phyloP scores from a whole-genome alignment of 2,888 invertebrate species.

The Hoplodrina blanda region DNA sequence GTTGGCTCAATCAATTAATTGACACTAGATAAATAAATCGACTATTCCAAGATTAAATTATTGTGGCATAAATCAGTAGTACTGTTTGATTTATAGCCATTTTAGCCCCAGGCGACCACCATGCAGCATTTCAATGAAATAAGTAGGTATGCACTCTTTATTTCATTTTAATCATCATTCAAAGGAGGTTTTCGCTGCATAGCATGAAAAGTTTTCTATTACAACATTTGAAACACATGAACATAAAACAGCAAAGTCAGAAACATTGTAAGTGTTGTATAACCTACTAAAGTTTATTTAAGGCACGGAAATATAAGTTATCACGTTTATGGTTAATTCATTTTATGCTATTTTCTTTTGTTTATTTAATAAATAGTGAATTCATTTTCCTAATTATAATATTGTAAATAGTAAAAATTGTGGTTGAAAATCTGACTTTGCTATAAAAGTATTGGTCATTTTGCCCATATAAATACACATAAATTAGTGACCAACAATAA shows the following conservation, averaged over 20 bases:
- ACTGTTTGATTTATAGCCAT: neutral
- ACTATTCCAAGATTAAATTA: conserved; percentile 8
- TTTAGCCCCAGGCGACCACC: neutral
- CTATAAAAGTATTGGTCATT: conserved; percentile 17
- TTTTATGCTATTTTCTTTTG: neutral
- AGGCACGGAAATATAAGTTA: conserved; percentile 34
- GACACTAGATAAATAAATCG: conserved; percentile 7
- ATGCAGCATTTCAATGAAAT: neutral
- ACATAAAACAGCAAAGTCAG: conserved; percentile 26
- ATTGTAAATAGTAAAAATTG: conserved; percentile 8
- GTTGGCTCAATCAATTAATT: conserved; percentile 22
- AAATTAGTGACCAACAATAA: conserved; percentile 60
- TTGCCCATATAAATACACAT: conserved; percentile 6
- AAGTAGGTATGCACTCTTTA: no score
- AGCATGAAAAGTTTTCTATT: conserved; percentile 14
- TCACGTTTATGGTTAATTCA: neutral
- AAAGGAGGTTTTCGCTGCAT: neutral
- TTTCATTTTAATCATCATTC: no score
- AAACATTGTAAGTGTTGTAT: neutral
- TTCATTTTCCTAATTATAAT: neutral
- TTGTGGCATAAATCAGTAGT: conserved; percentile 14
- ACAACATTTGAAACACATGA: neutral
- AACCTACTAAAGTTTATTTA: conserved; percentile 17
- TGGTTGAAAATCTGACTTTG: conserved; percentile 34
- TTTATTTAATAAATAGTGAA: conserved; percentile 7